A percentile compares a stretch with the other conserved stretches of the same genome.
These are phyloP conservation scores for Hybos culiciformis DNA, from an alignment of 2,888 invertebrate genomes.

Conservation along the genomic window DNA sequence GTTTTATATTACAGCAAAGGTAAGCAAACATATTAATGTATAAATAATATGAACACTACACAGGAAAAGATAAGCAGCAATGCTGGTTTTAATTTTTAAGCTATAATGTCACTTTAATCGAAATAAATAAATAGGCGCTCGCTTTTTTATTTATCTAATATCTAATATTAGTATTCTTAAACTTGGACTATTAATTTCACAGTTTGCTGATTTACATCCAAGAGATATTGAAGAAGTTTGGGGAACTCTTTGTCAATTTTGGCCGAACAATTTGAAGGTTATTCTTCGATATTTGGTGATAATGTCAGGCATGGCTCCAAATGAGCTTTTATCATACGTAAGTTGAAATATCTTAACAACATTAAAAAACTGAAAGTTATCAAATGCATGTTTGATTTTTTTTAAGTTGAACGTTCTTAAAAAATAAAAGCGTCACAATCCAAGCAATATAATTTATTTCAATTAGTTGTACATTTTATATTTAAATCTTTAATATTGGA, in stretches of 20 bases:
- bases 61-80: too few relatives aligned
- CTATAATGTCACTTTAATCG: too few relatives aligned
- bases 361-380: background rate
- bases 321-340: constrained; percentile 81
- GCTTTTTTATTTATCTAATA: background rate
- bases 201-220: constrained; percentile 93
- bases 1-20: constrained; percentile 94
- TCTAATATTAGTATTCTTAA: background rate
- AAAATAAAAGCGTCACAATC: background rate
- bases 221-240: constrained; percentile 93
- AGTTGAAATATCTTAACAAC: too few relatives aligned
- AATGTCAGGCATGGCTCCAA: constrained; percentile 94
- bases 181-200: constrained; percentile 19
- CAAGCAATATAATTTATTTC: background rate
- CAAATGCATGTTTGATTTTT: background rate
- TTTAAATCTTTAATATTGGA: background rate
- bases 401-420: background rate
- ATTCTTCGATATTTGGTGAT: constrained; percentile 93
- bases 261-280: constrained; percentile 94
- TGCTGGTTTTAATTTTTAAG: too few relatives aligned
- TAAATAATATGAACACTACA: background rate
- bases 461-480: background rate
- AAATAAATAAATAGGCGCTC: background rate
- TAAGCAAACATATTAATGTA: constrained; percentile 28
- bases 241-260: constrained; percentile 89